phyloP scores from a whole-genome alignment of 2,888 invertebrate genomes.

The Drosophila birchii region DNA sequence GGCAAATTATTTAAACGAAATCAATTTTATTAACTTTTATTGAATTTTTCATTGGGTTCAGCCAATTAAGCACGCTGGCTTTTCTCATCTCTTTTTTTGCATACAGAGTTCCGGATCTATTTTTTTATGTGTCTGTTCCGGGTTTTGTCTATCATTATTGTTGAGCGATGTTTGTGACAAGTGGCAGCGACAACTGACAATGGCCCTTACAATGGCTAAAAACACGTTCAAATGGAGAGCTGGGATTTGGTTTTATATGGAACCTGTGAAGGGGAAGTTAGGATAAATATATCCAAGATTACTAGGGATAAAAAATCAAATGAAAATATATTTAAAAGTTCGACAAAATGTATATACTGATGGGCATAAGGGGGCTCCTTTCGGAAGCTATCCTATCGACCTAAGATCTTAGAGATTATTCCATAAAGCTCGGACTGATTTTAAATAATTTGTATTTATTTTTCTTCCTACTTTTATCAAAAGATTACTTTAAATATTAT shows the following conservation, averaged over 20 bases:
- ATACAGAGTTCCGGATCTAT: neutral
- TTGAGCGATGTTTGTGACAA: conserved; percentile 20
- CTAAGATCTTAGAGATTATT: too few species aligned
- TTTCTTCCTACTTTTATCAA: too few species aligned
- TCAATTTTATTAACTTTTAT: conserved; percentile 52
- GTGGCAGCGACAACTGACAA: conserved; percentile 12
- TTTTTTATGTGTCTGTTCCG: neutral
- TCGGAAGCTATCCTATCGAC: too few species aligned
- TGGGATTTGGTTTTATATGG: neutral
- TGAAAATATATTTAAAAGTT: neutral
- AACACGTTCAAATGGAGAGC: neutral
- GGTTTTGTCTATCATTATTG: conserved; percentile 4
- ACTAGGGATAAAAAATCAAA: too few species aligned
- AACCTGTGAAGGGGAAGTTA: neutral
- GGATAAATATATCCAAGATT: neutral
- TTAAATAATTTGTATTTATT: too few species aligned
- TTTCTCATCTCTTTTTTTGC: neutral
- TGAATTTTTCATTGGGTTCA: conserved; percentile 45
- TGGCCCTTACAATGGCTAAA: conserved; percentile 6
- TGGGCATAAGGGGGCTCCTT: too few species aligned
- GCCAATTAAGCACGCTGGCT: conserved; percentile 42
- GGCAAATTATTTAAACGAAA: conserved; percentile 41
- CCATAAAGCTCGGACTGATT: too few species aligned
- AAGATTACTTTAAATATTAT: neutral
- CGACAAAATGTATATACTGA: too few species aligned